Evolutionary conservation across 1,140 invertebrate genomes (phyloP).

Genomic region (Chymomyza costata): DNA sequence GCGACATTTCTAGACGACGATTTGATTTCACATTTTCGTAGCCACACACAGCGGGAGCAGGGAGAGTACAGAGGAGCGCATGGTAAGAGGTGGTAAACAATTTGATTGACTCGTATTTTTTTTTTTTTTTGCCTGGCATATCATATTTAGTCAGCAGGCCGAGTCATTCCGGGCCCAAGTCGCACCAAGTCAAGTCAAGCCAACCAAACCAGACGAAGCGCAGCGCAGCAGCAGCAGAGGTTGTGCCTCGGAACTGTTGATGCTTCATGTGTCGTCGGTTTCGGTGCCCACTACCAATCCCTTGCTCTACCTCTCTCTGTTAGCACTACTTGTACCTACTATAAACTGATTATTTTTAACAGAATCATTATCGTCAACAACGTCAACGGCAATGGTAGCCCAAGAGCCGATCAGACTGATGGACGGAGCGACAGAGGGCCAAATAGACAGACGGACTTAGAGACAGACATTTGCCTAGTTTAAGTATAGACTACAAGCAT

Average conservation of each 20-base stretch:
- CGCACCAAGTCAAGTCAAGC: conserved; percentile 34
- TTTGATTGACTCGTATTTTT: conserved; percentile 70
- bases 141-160: conserved; percentile 69
- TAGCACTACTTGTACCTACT: conserved; percentile 41
- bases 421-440: no score
- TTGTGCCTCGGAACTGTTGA: conserved; percentile 10
- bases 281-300: conserved; percentile 21
- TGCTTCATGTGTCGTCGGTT: conserved; percentile 1
- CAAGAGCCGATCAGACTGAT: conserved; percentile 33
- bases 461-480: conserved; percentile 20
- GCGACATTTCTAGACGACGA: conserved; percentile 10
- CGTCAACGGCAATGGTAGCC: conserved; percentile 14
- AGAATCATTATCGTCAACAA: conserved; percentile 64
- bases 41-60: conserved; percentile 28
- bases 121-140: conserved; percentile 58
- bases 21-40: conserved; percentile 50
- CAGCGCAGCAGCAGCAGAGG: conserved; percentile 22
- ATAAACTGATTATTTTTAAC: conserved; percentile 74
- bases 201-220: conserved; percentile 13
- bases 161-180: no score
- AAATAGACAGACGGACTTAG: no score
- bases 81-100: no score
- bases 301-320: conserved; percentile 3
- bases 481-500: conserved; percentile 1
- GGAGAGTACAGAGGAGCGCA: conserved; percentile 38